Conservation (phyloP, 2,113 vertebrate species). For the Dasyornis broadbenti region DNA sequence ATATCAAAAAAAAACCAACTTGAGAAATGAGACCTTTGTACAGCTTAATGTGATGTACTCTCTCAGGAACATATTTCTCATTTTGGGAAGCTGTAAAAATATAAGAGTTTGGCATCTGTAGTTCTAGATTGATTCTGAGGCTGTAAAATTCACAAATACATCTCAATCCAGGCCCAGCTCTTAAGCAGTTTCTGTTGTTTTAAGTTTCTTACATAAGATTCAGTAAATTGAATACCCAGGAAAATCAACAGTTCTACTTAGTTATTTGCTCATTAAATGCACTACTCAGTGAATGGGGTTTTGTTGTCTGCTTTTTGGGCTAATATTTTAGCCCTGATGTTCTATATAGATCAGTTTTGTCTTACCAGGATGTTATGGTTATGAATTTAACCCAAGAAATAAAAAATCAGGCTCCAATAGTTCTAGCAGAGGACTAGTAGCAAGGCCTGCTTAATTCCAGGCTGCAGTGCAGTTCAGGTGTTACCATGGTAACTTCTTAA, state of each 20-base stretch:
- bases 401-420: background rate
- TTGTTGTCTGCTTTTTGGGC: background rate
- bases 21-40: background rate
- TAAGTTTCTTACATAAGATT: background rate
- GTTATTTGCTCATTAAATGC: background rate
- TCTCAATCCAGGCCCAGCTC: background rate
- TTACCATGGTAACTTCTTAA: background rate
- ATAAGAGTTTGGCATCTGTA: background rate
- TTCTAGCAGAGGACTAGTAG: background rate
- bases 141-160: background rate
- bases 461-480: background rate
- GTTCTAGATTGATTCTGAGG: background rate
- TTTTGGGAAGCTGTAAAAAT: background rate
- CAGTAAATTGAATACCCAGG: background rate
- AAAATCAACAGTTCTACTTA: background rate
- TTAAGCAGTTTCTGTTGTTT: background rate
- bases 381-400: background rate
- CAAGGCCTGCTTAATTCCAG: background rate
- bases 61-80: background rate
- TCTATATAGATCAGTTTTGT: background rate
- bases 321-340: background rate
- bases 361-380: background rate
- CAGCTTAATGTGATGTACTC: background rate
- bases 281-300: background rate
- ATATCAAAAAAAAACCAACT: no score